Conservation (phyloP, 2,888 invertebrate genomes). For the Chaetogeoica ovagalla region DNA sequence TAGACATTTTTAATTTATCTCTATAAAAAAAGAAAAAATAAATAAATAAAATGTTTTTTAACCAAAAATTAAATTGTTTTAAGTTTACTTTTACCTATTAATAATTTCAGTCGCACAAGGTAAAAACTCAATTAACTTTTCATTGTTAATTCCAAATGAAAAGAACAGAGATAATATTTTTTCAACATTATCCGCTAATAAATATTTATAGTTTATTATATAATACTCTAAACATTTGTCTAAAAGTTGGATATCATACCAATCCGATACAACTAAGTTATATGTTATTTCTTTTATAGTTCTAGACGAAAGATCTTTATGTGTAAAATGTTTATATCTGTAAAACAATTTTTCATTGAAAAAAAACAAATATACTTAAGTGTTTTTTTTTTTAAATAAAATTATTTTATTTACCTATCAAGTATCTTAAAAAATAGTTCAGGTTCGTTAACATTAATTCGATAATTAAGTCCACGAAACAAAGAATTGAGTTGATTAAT, state of each 20-base stretch:
- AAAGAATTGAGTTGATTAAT: slow-evolving; percentile 39
- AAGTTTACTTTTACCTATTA: slow-evolving; percentile 29
- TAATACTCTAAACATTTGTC: slow-evolving; percentile 38
- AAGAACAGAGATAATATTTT: slow-evolving; percentile 45
- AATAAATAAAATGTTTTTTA: background rate
- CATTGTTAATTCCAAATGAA: slow-evolving; percentile 36
- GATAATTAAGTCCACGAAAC: slow-evolving; percentile 31
- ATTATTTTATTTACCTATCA: slow-evolving; percentile 36
- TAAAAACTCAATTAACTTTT: slow-evolving; percentile 37
- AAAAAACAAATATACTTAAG: no score
- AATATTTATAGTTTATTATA: slow-evolving; percentile 36
- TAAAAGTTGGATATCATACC: slow-evolving; percentile 37
- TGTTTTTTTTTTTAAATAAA: background rate
- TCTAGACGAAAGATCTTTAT: slow-evolving; percentile 30
- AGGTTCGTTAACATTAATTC: slow-evolving; percentile 35
- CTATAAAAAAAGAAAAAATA: no score
- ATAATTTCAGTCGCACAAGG: slow-evolving; percentile 34
- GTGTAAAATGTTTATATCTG: slow-evolving; percentile 40
- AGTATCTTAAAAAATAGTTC: slow-evolving; percentile 43
- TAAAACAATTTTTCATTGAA: slow-evolving; percentile 14
- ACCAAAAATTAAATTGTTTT: background rate
- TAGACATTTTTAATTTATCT: slow-evolving; percentile 64
- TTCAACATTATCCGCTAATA: slow-evolving; percentile 37
- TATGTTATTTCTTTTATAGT: slow-evolving; percentile 30
- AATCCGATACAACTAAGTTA: slow-evolving; percentile 36